A percentile compares a stretch with the other conserved stretches of the same genome.
Evolutionary conservation across 2,888 invertebrate species (phyloP).

Genomic region (Dromius quadrimaculatus): DNA sequence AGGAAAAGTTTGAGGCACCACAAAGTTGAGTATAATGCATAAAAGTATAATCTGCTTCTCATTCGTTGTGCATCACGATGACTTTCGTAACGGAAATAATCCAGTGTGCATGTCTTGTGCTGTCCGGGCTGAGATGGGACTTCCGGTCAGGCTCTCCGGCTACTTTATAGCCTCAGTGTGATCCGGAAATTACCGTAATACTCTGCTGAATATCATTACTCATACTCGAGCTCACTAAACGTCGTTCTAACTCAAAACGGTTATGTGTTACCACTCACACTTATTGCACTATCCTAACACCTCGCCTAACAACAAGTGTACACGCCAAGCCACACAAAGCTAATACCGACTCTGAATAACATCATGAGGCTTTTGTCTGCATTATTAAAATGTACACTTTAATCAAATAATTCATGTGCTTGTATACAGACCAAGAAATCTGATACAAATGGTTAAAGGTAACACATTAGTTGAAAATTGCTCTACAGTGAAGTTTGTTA

Average conservation of each 20-base stretch:
- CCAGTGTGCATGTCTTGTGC: conserved; percentile 37
- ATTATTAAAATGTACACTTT: too few relatives aligned
- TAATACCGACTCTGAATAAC: conserved; percentile 7
- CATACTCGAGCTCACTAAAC: conserved; percentile 29
- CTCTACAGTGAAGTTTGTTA: too few relatives aligned
- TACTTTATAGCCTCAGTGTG: conserved; percentile 39
- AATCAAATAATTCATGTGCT: neutral
- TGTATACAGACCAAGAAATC: too few relatives aligned
- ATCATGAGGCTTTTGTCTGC: conserved; percentile 18
- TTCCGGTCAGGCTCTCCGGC: conserved; percentile 37
- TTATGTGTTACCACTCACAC: conserved; percentile 13
- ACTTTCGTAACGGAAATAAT: conserved; percentile 27
- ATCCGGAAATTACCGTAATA: conserved; percentile 45
- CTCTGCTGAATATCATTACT: conserved; percentile 42
- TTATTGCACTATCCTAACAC: conserved; percentile 1
- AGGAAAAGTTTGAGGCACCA: too few relatives aligned
- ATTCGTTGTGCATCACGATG: neutral
- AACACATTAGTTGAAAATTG: too few relatives aligned
- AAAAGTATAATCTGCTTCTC: conserved; percentile 15
- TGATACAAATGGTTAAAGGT: too few relatives aligned
- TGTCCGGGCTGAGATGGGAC: conserved; percentile 39
- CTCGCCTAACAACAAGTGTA: too few relatives aligned
- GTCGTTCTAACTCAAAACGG: conserved; percentile 8
- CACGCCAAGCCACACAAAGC: too few relatives aligned
- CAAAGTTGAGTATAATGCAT: too few relatives aligned